Percentiles rank a stretch among this genome's conserved stretches.
Conservation (phyloP, 2,888 invertebrate species). For the Nineta flava region DNA sequence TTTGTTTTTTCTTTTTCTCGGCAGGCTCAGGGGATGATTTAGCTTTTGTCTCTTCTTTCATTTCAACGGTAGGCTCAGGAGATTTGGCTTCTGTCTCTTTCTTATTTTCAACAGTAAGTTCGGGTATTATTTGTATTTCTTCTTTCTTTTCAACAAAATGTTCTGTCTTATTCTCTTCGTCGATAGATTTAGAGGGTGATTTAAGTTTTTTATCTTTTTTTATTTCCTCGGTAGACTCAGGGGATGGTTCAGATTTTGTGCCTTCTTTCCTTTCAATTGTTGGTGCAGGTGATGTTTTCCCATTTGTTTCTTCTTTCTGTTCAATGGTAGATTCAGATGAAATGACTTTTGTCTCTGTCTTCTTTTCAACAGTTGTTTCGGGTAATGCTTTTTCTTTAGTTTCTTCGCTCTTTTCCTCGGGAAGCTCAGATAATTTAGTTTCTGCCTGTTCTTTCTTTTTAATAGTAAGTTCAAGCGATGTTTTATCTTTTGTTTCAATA, state of each 20-base stretch:
- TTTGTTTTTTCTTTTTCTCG: slow-evolving; percentile 8
- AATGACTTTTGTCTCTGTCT: no score
- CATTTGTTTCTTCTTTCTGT: slow-evolving; percentile 5
- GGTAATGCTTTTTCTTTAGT: no score
- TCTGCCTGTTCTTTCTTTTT: no score
- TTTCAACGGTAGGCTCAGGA: slow-evolving; percentile 8
- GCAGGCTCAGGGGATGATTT: slow-evolving; percentile 1
- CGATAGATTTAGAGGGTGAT: slow-evolving; percentile 8
- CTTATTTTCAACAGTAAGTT: neutral
- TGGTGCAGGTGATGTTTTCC: neutral
- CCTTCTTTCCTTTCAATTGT: no score
- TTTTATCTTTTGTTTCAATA: slow-evolving; percentile 3
- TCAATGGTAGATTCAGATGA: slow-evolving; percentile 6
- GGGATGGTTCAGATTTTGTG: no score
- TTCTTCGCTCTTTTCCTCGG: no score
- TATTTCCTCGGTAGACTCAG: neutral
- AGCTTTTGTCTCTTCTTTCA: slow-evolving; percentile 5
- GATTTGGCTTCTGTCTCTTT: neutral
- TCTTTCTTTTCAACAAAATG: slow-evolving; percentile 5
- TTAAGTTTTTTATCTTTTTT: slow-evolving; percentile 9
- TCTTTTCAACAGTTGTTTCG: slow-evolving; percentile 6
- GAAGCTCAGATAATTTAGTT: no score
- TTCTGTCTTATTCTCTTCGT: slow-evolving; percentile 9
- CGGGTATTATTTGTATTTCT: slow-evolving; percentile 7
- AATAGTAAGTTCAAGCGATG: no score